Percentiles rank a stretch among this genome's conserved stretches.
phyloP scores from a whole-genome alignment of 1,140 invertebrate species.

The Drosophila prosaltans region DNA sequence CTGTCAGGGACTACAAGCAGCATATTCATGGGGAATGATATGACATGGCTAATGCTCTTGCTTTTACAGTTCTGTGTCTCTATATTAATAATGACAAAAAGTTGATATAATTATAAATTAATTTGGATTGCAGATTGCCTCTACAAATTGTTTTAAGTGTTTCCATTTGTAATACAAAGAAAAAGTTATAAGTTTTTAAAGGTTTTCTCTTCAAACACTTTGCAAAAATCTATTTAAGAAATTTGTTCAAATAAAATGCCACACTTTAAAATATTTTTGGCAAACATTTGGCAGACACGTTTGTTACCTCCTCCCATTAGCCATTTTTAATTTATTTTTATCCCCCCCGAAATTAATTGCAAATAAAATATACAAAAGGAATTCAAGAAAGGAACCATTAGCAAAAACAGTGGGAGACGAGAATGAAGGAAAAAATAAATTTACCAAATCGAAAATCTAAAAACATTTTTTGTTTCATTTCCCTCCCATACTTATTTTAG shows the following conservation, averaged over 20 bases:
- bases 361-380: neutral
- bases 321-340: neutral
- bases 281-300: slow-evolving; percentile 2
- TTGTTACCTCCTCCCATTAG: neutral
- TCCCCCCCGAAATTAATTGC: neutral
- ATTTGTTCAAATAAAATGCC: neutral
- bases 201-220: neutral
- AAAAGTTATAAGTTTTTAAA: neutral
- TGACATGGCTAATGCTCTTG: neutral
- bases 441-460: neutral
- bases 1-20: neutral
- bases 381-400: neutral
- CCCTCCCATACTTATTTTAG: too few species aligned
- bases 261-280: slow-evolving; percentile 2
- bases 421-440: neutral
- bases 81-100: too few species aligned
- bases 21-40: neutral
- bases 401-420: neutral
- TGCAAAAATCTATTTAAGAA: neutral
- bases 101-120: too few species aligned
- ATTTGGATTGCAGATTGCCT: too few species aligned
- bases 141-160: too few species aligned
- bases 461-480: neutral
- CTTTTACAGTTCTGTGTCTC: too few species aligned
- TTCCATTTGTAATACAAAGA: too few species aligned